Evolutionary conservation across 2,888 invertebrate genomes (phyloP).

Genomic region (Clostera curtula): DNA sequence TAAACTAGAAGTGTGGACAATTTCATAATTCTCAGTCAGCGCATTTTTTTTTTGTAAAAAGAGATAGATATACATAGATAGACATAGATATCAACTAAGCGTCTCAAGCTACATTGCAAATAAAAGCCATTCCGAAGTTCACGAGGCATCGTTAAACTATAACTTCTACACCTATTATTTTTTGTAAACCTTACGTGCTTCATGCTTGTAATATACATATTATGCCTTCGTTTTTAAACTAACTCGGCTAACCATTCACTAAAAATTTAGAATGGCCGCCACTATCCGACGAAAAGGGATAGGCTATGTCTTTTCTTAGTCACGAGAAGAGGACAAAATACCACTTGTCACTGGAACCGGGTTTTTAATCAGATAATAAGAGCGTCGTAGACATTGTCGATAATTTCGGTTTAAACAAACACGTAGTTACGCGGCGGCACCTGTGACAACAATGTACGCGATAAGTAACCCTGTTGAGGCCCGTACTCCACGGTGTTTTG

Average conservation of each 20-base stretch:
- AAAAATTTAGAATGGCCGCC: conserved; percentile 19
- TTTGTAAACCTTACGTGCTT: too few species aligned
- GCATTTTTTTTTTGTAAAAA: too few species aligned
- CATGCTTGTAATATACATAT: too few species aligned
- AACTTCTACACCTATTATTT: too few species aligned
- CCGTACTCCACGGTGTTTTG: conserved; percentile 27
- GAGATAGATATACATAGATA: too few species aligned
- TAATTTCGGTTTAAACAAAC: conserved; percentile 49
- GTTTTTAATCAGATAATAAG: conserved; percentile 34
- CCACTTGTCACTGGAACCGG: conserved; percentile 19
- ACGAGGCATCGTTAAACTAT: too few species aligned
- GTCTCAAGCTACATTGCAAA: too few species aligned
- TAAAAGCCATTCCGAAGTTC: too few species aligned
- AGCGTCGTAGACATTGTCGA: conserved; percentile 27
- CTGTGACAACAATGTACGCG: conserved; percentile 43
- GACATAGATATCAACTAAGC: too few species aligned
- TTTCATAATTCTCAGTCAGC: too few species aligned
- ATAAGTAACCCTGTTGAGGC: conserved; percentile 45
- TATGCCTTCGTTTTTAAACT: too few species aligned
- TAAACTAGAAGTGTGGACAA: too few species aligned
- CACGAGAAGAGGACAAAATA: conserved; percentile 8
- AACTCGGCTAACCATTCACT: conserved; percentile 19
- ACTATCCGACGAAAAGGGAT: conserved; percentile 10
- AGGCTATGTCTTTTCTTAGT: conserved; percentile 7
- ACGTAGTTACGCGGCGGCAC: conserved; percentile 34